phyloP scores from a whole-genome alignment of 2,888 invertebrate genomes.

The Stenodera caucasica region DNA sequence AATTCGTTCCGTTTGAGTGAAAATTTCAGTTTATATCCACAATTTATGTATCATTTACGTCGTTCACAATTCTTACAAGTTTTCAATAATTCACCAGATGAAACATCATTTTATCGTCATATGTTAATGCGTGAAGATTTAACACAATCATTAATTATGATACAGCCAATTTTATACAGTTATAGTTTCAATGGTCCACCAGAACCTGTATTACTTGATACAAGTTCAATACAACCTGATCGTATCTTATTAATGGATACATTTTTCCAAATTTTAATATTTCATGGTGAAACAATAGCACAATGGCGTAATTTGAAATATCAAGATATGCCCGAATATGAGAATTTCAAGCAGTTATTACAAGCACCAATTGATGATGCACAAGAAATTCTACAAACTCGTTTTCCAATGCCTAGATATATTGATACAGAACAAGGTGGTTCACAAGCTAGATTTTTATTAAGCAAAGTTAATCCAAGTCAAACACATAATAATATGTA shows the following conservation, averaged over 20 bases:
- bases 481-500: constrained; percentile 99
- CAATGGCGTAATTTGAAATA: constrained; percentile 96
- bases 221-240: constrained; percentile 96
- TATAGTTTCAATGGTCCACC: constrained; percentile 98
- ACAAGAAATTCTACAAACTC: constrained; percentile 90
- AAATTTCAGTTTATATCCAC: constrained; percentile 97
- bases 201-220: constrained; percentile 95
- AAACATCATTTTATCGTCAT: constrained; percentile 98
- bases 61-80: constrained; percentile 99
- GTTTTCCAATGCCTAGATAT: constrained; percentile 98
- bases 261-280: constrained; percentile 99
- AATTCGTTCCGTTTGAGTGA: constrained; percentile 94
- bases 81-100: constrained; percentile 99
- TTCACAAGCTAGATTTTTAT: constrained; percentile 96
- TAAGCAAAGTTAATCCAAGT: constrained; percentile 99
- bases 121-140: constrained; percentile 97
- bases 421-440: constrained; percentile 99
- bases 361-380: constrained; percentile 97
- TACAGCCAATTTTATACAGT: constrained; percentile 98
- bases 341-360: constrained; percentile 93
- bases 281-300: constrained; percentile 99
- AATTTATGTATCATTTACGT: constrained; percentile 99
- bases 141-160: constrained; percentile 98
- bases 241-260: constrained; percentile 99
- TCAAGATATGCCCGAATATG: constrained; percentile 96